These are phyloP conservation scores for Carlito syrichta DNA, from an alignment of 2,113 vertebrate species.

Conservation along the genomic window DNA sequence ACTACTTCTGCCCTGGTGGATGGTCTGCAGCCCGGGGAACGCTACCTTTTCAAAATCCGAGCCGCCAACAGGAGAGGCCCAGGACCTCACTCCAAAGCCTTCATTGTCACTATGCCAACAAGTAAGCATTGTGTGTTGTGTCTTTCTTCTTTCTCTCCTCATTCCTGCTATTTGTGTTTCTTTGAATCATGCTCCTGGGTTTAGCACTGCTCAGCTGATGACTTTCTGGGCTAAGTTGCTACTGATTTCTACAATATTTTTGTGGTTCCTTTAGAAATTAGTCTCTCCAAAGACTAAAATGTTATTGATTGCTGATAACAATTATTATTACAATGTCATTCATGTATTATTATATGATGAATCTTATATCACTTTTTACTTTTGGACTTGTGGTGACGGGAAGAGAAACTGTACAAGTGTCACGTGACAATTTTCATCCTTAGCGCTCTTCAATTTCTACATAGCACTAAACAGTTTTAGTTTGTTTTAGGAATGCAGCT, in stretches of 20 bases:
- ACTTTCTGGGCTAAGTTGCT: background rate
- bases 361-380: background rate
- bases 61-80: constrained; percentile 94
- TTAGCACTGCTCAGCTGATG: background rate
- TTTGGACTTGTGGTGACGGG: background rate
- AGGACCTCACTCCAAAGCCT: constrained; percentile 95
- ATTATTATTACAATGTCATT: background rate
- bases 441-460: background rate
- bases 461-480: background rate
- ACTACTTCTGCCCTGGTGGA: constrained; percentile 91
- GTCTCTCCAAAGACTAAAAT: background rate
- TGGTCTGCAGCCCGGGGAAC: constrained; percentile 93
- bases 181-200: constrained; percentile 3
- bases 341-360: background rate
- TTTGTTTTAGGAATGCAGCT: background rate
- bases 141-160: background rate
- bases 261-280: background rate
- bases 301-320: background rate
- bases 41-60: constrained; percentile 97
- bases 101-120: constrained; percentile 91
- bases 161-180: background rate
- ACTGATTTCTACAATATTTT: background rate
- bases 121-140: constrained; percentile 82
- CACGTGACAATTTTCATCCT: background rate
- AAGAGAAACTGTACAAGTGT: background rate